These are phyloP conservation scores for Drosophila histrio DNA, from an alignment of 2,888 invertebrate genomes.

Conservation along the genomic window DNA sequence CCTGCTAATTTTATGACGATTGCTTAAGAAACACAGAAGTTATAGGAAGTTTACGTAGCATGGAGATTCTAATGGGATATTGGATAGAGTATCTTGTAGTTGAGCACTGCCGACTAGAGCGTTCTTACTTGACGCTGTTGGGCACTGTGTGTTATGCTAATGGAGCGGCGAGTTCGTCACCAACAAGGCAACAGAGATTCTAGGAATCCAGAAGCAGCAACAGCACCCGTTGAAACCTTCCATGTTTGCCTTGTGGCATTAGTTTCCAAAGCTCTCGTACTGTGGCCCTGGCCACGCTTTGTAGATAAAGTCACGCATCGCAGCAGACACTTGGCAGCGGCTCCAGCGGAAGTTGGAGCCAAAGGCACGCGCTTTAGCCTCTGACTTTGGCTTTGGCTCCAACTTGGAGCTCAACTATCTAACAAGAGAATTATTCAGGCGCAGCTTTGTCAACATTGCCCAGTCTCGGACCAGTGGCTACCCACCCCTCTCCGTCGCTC, in stretches of 20 bases:
- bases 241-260: slow-evolving; percentile 26
- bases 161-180: slow-evolving; percentile 74
- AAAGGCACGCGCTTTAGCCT: slow-evolving; percentile 70
- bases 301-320: slow-evolving; percentile 72
- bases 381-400: slow-evolving; percentile 5
- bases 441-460: slow-evolving; percentile 63
- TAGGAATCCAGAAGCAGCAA: slow-evolving; percentile 48
- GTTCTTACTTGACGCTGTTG: neutral
- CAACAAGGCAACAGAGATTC: slow-evolving; percentile 65
- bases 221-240: neutral
- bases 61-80: too few species aligned
- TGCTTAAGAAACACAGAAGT: too few species aligned
- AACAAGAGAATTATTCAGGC: slow-evolving; percentile 71
- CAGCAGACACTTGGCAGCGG: slow-evolving; percentile 45
- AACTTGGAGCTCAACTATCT: slow-evolving; percentile 32
- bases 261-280: slow-evolving; percentile 40
- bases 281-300: slow-evolving; percentile 55
- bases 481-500: neutral
- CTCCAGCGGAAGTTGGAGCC: slow-evolving; percentile 68
- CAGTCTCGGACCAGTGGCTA: slow-evolving; percentile 9
- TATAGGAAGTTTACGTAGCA: too few species aligned
- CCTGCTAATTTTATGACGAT: too few species aligned
- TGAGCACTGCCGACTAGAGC: neutral
- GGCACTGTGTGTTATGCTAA: slow-evolving; percentile 66
- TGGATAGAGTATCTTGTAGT: neutral